Evolutionary conservation across 2,113 vertebrate species (phyloP).

Genomic region (Cyphomyrus discorhynchus): DNA sequence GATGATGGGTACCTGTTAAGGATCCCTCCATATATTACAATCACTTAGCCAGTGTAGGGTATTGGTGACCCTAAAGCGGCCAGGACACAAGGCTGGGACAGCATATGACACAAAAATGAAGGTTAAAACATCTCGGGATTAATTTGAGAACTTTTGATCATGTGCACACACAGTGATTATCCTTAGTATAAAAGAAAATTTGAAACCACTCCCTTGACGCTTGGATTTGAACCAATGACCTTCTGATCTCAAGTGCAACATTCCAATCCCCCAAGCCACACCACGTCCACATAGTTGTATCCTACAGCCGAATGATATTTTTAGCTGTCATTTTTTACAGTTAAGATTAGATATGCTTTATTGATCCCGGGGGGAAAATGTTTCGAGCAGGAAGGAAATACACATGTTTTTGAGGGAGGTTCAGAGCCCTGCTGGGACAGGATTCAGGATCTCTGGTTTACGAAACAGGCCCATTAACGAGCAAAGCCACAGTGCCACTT

Average conservation of each 20-base stretch:
- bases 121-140: neutral
- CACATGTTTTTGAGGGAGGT: neutral
- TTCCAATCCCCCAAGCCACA: neutral
- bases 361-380: neutral
- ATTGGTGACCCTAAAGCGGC: neutral
- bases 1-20: neutral
- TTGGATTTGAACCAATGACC: neutral
- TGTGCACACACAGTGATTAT: neutral
- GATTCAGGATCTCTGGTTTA: neutral
- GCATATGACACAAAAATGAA: neutral
- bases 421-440: neutral
- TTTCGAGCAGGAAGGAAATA: neutral
- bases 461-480: neutral
- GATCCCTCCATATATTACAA: neutral
- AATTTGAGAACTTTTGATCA: neutral
- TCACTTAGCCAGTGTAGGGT: neutral
- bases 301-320: neutral
- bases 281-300: neutral
- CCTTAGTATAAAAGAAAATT: neutral
- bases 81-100: neutral
- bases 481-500: neutral
- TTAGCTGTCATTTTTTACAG: neutral
- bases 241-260: neutral
- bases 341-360: neutral
- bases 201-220: neutral